Evolutionary conservation across 2,113 vertebrate species (phyloP).

Genomic region (Trematomus loennbergii): DNA sequence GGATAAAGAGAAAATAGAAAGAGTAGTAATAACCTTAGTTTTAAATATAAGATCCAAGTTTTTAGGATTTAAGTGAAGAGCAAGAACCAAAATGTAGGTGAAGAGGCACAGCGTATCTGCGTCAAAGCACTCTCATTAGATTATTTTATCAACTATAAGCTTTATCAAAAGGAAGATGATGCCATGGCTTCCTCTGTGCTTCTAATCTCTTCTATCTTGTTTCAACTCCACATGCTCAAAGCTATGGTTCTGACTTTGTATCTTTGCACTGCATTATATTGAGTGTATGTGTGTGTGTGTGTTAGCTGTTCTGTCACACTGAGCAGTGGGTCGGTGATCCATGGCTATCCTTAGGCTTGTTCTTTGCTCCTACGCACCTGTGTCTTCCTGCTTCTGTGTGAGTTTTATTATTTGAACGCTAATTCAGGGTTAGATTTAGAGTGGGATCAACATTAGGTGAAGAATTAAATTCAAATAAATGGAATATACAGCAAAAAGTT

Average conservation of each 20-base stretch:
- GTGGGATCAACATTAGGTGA: not conserved
- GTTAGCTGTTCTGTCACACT: constrained; percentile 34
- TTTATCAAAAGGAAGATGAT: too few relatives aligned
- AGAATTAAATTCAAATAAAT: not conserved
- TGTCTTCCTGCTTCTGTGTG: not conserved
- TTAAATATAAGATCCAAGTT: too few relatives aligned
- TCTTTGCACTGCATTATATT: not conserved
- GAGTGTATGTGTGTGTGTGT: not conserved
- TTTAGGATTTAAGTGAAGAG: too few relatives aligned
- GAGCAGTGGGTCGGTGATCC: constrained; percentile 44
- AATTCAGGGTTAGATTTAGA: constrained; percentile 2
- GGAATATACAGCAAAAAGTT: not conserved
- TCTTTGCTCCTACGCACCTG: constrained; percentile 25
- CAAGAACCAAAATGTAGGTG: too few relatives aligned
- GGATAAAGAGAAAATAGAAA: too few relatives aligned
- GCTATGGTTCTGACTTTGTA: constrained; percentile 8
- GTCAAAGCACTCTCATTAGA: too few relatives aligned
- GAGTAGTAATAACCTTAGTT: too few relatives aligned
- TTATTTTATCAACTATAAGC: too few relatives aligned
- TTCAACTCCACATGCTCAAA: constrained; percentile 8
- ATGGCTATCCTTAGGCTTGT: constrained; percentile 52
- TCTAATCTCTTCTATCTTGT: not conserved
- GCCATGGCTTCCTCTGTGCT: not conserved
- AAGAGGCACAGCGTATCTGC: too few relatives aligned
- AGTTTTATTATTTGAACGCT: constrained; percentile 2